phyloP scores from a whole-genome alignment of 2,797 vertebrate species.

The Sarcoramphus papa region DNA sequence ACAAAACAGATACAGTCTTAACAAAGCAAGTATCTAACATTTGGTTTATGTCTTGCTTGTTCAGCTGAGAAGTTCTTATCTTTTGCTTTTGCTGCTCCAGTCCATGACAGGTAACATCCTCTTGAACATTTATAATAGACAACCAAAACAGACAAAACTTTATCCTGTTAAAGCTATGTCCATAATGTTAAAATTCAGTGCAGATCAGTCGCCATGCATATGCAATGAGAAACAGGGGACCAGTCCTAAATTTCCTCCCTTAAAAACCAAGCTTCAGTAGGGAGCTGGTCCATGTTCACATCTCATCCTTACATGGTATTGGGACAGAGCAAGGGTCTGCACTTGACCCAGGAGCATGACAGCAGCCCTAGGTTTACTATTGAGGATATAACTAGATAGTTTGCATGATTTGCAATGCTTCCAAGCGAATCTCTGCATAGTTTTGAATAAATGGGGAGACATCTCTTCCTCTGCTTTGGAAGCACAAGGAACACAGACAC shows the following conservation, averaged over 20 bases:
- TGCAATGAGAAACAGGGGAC: neutral
- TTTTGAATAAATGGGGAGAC: slow-evolving; percentile 1
- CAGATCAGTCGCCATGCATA: neutral
- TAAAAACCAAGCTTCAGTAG: neutral
- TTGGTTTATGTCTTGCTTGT: neutral
- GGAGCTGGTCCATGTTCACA: neutral
- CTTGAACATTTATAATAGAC: neutral
- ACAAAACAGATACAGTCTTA: neutral
- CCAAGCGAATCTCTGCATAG: slow-evolving; percentile 16
- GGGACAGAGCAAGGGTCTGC: neutral
- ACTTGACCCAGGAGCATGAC: neutral
- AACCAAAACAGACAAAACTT: neutral
- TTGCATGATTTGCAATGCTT: slow-evolving; percentile 41
- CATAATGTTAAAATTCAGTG: neutral
- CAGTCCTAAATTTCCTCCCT: neutral
- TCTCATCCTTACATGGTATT: slow-evolving; percentile 44
- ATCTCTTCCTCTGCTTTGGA: slow-evolving; percentile 12
- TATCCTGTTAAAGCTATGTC: neutral
- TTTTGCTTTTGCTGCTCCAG: neutral
- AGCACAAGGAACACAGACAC: neutral
- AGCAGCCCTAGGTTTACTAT: slow-evolving; percentile 18
- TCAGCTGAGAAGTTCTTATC: neutral
- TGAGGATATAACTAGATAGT: slow-evolving; percentile 33
- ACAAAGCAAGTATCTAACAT: neutral
- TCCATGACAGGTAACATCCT: neutral